Base-by-base conservation (phyloP, 2,797 vertebrate species). In the Poecile montanus region DNA sequence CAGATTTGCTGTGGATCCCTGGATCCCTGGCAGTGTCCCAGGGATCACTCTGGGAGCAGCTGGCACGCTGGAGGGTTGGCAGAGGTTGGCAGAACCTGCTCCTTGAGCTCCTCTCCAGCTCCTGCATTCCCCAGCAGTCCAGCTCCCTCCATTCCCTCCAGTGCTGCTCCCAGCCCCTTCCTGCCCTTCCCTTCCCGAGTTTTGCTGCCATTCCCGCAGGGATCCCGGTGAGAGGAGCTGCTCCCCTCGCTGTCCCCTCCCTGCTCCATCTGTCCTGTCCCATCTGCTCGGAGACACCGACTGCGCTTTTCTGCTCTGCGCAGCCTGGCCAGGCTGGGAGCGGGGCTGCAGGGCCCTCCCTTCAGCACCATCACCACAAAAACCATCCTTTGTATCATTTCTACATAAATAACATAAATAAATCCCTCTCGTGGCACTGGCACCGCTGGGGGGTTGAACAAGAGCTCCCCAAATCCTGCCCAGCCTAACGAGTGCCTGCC, bases 201-300 rank as follows among this genome's bases (percentile, higher is more conserved):
- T 22, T 20, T 48, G 48, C 70, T 34, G 51, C 53, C 38, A 0
- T 16, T 13, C 42, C n/a, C 6, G 51, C 40, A 14, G 42, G 40
- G 16, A 19, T 2, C 42, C 63, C 12, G 22, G 42, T 2, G 29
- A 47, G 77, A 15, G 3, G 76, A 32, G 51, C 74, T 44, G 54
- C 47, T 54, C 26, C 53, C 44, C 42, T 65, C 22, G 29, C 16
- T 15, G 36, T 36, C 84, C 84, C 76, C 82, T 54, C 88, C 84
- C 36, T 34, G 83, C 93, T 95, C 95, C 96, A 96, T 96, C 95
- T 96, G 94, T 88, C 65, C 88, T 22, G 45, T 76, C 73, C 95
- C 96, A 96, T 96, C 96, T 96, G 96, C 89, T 95, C 5, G 29
- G 13, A 53, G n/a, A 25, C 88, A 19, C 54, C 57, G 26, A 7